Percentiles rank a stretch among this genome's conserved stretches.
These are phyloP conservation scores for Macrophya alboannulata DNA, from an alignment of 2,888 invertebrate species.

Conservation along the genomic window DNA sequence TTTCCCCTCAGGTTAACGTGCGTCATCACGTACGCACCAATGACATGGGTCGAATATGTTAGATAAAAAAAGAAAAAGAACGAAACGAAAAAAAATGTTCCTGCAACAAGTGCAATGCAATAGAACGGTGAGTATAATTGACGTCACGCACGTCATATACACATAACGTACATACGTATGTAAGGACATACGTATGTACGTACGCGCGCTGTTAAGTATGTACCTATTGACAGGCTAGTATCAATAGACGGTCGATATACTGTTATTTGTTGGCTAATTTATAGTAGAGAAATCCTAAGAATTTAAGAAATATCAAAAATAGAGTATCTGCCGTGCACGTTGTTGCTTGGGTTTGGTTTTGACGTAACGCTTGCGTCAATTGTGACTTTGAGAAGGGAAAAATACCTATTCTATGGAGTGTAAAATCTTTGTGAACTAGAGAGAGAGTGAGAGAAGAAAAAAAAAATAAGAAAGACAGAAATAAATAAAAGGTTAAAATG, in stretches of 20 bases:
- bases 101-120: constrained; percentile 73
- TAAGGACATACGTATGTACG: constrained; percentile 28
- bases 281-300: not conserved
- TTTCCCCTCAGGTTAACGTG: constrained; percentile 54
- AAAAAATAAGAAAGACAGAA: not conserved
- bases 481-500: not conserved
- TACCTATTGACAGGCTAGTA: constrained; percentile 49
- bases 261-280: constrained; percentile 8
- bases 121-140: constrained; percentile 53
- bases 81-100: constrained; percentile 59
- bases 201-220: constrained; percentile 43
- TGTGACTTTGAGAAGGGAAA: constrained; percentile 35
- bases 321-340: constrained; percentile 16
- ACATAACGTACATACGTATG: constrained; percentile 23
- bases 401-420: not conserved
- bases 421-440: not conserved
- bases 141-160: constrained; percentile 56
- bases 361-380: constrained; percentile 53
- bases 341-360: constrained; percentile 28
- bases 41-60: constrained; percentile 13
- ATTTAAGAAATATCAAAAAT: constrained; percentile 39
- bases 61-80: not conserved
- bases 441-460: not conserved
- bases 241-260: constrained; percentile 55
- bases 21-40: constrained; percentile 48